Percentiles rank a stretch among this genome's conserved stretches.
Conservation (phyloP, 2,113 vertebrate species). For the Indri indri region DNA sequence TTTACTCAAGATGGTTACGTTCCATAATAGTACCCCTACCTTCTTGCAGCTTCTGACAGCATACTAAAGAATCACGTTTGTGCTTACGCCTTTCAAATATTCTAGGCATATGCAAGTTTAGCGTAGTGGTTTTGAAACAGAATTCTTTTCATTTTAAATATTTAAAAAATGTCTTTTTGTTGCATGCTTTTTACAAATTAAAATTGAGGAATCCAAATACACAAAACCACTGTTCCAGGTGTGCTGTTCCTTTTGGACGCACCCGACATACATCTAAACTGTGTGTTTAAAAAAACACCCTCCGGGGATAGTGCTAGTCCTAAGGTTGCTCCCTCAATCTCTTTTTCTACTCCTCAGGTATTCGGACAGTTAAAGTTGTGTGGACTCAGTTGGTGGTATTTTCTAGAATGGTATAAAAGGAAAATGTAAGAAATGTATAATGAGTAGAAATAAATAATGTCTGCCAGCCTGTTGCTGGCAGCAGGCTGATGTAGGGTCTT, state of each 20-base stretch:
- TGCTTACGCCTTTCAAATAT: constrained; percentile 5
- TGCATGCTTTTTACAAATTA: background rate
- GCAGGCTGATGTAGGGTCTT: background rate
- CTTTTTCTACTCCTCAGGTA: constrained; percentile 49
- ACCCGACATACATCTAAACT: background rate
- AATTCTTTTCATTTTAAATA: background rate
- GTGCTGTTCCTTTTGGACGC: background rate
- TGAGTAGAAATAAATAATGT: constrained; percentile 42
- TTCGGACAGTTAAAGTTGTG: constrained; percentile 43
- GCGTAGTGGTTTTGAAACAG: background rate
- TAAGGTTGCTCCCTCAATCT: constrained; percentile 23
- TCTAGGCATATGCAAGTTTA: background rate
- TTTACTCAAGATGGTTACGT: constrained; percentile 6
- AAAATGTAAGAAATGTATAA: constrained; percentile 50
- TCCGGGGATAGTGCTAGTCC: background rate
- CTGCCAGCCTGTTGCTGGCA: constrained; percentile 24
- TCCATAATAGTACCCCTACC: background rate
- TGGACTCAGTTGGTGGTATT: constrained; percentile 52
- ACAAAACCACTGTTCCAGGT: background rate
- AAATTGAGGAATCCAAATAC: background rate
- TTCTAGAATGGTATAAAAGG: constrained; percentile 36
- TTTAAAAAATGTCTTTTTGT: background rate
- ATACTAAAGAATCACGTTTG: background rate
- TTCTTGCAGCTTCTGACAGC: constrained; percentile 27
- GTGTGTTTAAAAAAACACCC: background rate